phyloP scores from a whole-genome alignment of 2,113 vertebrate species.

The Poeciliopsis retropinna region DNA sequence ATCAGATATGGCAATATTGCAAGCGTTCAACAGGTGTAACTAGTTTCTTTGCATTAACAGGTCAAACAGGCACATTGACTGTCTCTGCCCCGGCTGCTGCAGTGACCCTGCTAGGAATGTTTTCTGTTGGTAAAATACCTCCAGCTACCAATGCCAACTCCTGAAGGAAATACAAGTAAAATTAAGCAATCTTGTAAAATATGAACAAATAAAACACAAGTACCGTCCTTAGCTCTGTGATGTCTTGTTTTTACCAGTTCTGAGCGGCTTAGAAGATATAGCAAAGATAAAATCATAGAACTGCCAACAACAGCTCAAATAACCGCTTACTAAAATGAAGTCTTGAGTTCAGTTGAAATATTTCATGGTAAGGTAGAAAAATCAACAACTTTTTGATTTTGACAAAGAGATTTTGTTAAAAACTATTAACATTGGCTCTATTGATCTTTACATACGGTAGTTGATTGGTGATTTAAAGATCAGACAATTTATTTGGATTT shows the following conservation, averaged over 20 bases:
- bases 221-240: not conserved
- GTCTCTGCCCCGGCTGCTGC: slow-evolving; percentile 22
- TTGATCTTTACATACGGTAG: too few species aligned
- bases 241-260: too few species aligned
- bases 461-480: too few species aligned
- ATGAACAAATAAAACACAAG: not conserved
- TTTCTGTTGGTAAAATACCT: too few species aligned
- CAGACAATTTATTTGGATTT: too few species aligned
- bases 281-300: not conserved
- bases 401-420: too few species aligned
- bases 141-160: not conserved
- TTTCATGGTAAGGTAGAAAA: too few species aligned
- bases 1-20: not conserved
- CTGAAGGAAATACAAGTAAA: not conserved
- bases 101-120: slow-evolving; percentile 9
- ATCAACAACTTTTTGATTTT: too few species aligned
- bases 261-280: too few species aligned
- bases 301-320: not conserved
- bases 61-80: slow-evolving; percentile 11
- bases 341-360: too few species aligned
- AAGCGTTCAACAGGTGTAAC: slow-evolving; percentile 39
- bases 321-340: too few species aligned
- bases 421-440: too few species aligned
- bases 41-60: slow-evolving; percentile 25
- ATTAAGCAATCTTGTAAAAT: not conserved